phyloP scores from a whole-genome alignment of 2,888 invertebrate genomes.

The Tenthredo livida region DNA sequence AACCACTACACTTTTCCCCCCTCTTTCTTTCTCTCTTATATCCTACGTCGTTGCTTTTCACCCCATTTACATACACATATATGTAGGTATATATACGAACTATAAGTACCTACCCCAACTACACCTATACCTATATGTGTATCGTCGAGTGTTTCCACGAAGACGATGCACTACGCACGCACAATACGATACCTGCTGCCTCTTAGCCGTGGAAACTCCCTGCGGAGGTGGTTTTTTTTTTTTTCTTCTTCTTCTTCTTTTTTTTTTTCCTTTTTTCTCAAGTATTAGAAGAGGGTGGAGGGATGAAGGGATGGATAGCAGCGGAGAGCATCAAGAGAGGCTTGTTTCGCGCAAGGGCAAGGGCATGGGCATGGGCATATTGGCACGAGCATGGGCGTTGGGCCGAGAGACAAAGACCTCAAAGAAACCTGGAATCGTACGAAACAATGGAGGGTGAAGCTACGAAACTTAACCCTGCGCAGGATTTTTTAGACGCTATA shows the following conservation, averaged over 20 bases:
- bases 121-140: not conserved
- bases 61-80: not conserved
- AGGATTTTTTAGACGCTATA: not conserved
- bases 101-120: not conserved
- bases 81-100: not conserved
- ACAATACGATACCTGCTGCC: not conserved
- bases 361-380: constrained; percentile 29
- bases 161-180: constrained; percentile 34
- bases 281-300: not conserved
- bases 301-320: not conserved
- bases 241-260: not conserved
- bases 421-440: not conserved
- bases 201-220: not conserved
- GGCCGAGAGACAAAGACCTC: constrained; percentile 35
- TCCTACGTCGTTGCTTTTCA: not conserved
- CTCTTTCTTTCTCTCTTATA: not conserved
- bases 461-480: not conserved
- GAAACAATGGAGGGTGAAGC: constrained; percentile 36
- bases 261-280: not conserved
- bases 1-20: not conserved
- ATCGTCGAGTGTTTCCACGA: not conserved
- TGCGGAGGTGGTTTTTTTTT: not conserved
- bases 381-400: not conserved
- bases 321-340: not conserved
- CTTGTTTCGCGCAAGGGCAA: constrained; percentile 31